phyloP scores from a whole-genome alignment of 2,888 invertebrate species.

The Dilophus febrilis region DNA sequence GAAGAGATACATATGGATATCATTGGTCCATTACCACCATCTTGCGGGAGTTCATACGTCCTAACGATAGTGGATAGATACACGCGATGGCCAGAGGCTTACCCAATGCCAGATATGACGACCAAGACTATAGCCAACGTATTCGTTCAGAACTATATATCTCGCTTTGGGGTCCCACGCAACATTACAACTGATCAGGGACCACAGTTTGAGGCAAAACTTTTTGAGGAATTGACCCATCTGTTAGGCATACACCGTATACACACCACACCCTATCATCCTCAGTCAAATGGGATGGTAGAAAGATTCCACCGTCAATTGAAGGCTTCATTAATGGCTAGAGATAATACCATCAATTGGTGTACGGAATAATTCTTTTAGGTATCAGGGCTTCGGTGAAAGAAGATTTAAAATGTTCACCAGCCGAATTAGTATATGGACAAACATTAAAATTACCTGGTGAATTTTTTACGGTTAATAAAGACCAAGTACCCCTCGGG shows the following conservation, averaged over 20 bases:
- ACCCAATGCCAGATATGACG: slow-evolving; percentile 13
- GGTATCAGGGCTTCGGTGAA: slow-evolving; percentile 17
- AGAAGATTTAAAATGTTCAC: slow-evolving; percentile 16
- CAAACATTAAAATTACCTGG: slow-evolving; percentile 8
- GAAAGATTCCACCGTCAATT: slow-evolving; percentile 26
- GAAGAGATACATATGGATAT: not conserved
- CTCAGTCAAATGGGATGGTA: slow-evolving; percentile 24
- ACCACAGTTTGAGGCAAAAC: slow-evolving; percentile 19
- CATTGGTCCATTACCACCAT: slow-evolving; percentile 16
- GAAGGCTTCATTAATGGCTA: slow-evolving; percentile 21
- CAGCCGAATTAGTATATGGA: slow-evolving; percentile 20
- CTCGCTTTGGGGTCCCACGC: slow-evolving; percentile 24
- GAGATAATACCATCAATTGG: slow-evolving; percentile 14
- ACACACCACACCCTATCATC: slow-evolving; percentile 20
- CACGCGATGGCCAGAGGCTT: slow-evolving; percentile 14
- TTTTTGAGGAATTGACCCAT: slow-evolving; percentile 17
- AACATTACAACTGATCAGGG: slow-evolving; percentile 15
- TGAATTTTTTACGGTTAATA: too few species aligned
- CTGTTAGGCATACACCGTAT: slow-evolving; percentile 14
- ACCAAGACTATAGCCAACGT: slow-evolving; percentile 16
- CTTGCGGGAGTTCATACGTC: slow-evolving; percentile 17
- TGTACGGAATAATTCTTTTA: slow-evolving; percentile 15
- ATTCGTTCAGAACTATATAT: slow-evolving; percentile 22
- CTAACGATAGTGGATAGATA: slow-evolving; percentile 17
- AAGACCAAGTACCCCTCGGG: too few species aligned